Conservation (phyloP, 2,113 vertebrate genomes). For the Desmodus rotundus region DNA sequence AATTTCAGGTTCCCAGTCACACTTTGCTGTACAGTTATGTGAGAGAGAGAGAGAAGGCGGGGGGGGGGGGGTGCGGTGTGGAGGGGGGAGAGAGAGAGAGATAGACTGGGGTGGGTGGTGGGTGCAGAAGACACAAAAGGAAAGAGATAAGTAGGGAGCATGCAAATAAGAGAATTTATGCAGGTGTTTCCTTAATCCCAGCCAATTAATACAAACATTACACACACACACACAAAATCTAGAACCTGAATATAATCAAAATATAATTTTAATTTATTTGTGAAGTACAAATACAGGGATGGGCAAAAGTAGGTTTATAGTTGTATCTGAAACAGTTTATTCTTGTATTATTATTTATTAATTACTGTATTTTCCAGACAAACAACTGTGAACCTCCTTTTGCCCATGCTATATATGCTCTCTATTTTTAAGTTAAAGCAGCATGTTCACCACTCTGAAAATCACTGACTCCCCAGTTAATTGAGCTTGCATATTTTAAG, state of each 20-base stretch:
- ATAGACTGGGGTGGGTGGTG: not conserved
- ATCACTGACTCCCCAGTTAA: not conserved
- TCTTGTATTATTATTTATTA: not conserved
- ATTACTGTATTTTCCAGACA: not conserved
- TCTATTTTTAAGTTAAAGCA: not conserved
- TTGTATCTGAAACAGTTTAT: not conserved
- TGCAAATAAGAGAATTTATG: not conserved
- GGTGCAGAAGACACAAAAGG: not conserved
- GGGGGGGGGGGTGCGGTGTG: too few relatives aligned
- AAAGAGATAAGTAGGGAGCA: not conserved
- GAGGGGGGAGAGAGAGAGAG: too few relatives aligned
- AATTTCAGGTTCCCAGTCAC: not conserved
- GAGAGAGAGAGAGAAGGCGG: too few relatives aligned
- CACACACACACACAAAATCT: not conserved
- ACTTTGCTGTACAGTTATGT: not conserved
- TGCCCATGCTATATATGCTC: not conserved
- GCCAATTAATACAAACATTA: not conserved
- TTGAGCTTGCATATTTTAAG: not conserved
- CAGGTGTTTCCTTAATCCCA: not conserved
- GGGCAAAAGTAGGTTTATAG: not conserved
- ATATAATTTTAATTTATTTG: not conserved
- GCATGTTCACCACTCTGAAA: not conserved
- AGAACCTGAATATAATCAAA: not conserved
- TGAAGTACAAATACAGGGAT: not conserved
- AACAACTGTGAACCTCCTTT: not conserved